Percentiles rank a stretch among this genome's conserved stretches.
phyloP scores from a whole-genome alignment of 2,113 vertebrate genomes.

The Hippolais icterina region DNA sequence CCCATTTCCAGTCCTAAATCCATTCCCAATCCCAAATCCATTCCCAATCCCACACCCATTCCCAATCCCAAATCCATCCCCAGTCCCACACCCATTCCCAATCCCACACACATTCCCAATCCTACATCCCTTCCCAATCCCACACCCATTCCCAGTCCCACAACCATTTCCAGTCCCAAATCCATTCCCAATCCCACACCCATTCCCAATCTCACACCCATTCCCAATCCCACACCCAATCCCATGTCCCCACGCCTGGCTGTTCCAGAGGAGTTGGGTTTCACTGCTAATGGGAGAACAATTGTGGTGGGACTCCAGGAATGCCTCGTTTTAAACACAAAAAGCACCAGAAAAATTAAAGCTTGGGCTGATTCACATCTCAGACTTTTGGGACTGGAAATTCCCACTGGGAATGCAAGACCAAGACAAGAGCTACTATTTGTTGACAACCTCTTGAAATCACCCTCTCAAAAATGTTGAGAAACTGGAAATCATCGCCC shows the following conservation, averaged over 20 bases:
- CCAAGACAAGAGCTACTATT: background rate
- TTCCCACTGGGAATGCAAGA: background rate
- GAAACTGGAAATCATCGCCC: background rate
- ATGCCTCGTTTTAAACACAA: background rate
- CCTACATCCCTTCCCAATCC: fast-evolving
- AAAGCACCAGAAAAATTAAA: background rate
- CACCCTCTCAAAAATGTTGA: background rate
- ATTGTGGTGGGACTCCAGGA: background rate
- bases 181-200: fast-evolving
- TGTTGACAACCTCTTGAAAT: slow-evolving; percentile 6
- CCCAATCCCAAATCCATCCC: background rate
- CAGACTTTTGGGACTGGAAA: background rate
- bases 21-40: fast-evolving
- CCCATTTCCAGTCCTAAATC: background rate
- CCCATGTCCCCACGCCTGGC: background rate
- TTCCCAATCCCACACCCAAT: fast-evolving
- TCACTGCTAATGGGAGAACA: background rate
- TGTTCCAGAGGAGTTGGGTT: fast-evolving
- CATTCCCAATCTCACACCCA: background rate
- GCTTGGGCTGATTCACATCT: background rate
- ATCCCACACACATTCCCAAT: fast-evolving
- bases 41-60: background rate
- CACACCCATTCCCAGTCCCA: fast-evolving
- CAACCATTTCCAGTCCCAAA: fast-evolving
- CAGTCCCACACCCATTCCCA: fast-evolving